Evolutionary conservation across 1,140 invertebrate species (phyloP).

Genomic region (Zaprionus ghesquierei): DNA sequence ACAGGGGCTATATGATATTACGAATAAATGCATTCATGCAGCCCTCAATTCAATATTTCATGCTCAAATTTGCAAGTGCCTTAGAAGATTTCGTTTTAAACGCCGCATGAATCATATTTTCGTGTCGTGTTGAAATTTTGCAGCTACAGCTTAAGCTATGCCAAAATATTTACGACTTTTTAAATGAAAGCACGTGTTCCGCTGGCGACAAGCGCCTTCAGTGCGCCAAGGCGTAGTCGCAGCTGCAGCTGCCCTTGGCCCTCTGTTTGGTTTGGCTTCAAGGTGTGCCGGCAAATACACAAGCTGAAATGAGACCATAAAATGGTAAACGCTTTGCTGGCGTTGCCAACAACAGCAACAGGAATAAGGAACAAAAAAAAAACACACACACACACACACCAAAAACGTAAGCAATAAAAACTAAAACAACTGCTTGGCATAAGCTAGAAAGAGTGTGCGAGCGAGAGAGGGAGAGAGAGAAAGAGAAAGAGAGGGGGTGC

Average conservation of each 20-base stretch:
- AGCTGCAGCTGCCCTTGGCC: neutral
- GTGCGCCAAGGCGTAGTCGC: neutral
- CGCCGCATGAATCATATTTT: constrained; percentile 44
- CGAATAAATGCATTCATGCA: too few relatives aligned
- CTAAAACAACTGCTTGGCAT: constrained; percentile 65
- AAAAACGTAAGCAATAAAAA: constrained; percentile 67
- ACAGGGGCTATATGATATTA: too few relatives aligned
- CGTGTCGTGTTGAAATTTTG: constrained; percentile 27
- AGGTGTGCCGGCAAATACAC: constrained; percentile 21
- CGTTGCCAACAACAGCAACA: constrained; percentile 10
- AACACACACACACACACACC: too few relatives aligned
- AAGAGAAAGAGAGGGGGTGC: neutral
- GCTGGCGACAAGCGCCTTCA: constrained; percentile 28
- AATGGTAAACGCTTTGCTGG: constrained; percentile 54
- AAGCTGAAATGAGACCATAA: constrained; percentile 71
- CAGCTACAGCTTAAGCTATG: constrained; percentile 8
- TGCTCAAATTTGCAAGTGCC: too few relatives aligned
- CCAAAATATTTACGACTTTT: constrained; percentile 62
- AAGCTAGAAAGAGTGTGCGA: neutral
- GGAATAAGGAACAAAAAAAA: neutral
- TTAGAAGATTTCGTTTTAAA: neutral
- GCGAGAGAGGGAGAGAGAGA: neutral
- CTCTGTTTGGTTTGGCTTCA: neutral
- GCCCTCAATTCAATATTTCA: too few relatives aligned
- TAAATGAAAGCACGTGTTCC: constrained; percentile 72